phyloP scores from a whole-genome alignment of 2,888 invertebrate species.

The Meiosimyza platycephala region DNA sequence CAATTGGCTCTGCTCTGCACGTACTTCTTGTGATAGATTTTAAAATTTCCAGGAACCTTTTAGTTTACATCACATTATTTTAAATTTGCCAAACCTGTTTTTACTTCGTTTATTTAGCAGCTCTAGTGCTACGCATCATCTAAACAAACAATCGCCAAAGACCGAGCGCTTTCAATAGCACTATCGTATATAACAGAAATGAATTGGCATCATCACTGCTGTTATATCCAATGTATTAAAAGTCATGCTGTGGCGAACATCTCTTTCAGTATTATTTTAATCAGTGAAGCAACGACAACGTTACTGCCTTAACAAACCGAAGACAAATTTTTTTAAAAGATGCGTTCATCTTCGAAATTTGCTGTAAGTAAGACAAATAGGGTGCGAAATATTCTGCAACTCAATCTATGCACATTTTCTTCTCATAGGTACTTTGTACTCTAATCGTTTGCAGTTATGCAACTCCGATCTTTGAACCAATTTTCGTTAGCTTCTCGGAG shows the following conservation, averaged over 20 bases:
- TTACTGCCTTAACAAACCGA: conserved; percentile 3
- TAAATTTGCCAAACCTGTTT: too few species aligned
- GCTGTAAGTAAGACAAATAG: conserved; percentile 48
- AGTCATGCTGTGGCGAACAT: neutral
- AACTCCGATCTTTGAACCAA: conserved; percentile 37
- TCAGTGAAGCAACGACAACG: conserved; percentile 6
- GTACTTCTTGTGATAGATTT: too few species aligned
- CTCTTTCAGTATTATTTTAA: conserved; percentile 22
- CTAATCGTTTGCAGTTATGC: conserved; percentile 15
- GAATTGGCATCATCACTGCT: too few species aligned
- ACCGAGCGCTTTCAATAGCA: too few species aligned
- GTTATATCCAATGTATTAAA: neutral
- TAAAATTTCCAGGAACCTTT: too few species aligned
- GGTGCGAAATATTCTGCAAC: neutral
- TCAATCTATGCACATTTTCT: neutral
- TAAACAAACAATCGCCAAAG: too few species aligned
- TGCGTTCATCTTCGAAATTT: conserved; percentile 49
- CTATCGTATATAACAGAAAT: too few species aligned
- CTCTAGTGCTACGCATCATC: too few species aligned
- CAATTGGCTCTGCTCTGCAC: too few species aligned
- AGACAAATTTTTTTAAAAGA: conserved; percentile 43
- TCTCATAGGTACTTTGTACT: conserved; percentile 47
- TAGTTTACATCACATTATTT: too few species aligned
- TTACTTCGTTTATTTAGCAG: too few species aligned
- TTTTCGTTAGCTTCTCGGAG: too few species aligned